A percentile compares a stretch with the other conserved stretches of the same genome.
phyloP scores from a whole-genome alignment of 2,888 invertebrate species.

The Dolichomitus sp. region DNA sequence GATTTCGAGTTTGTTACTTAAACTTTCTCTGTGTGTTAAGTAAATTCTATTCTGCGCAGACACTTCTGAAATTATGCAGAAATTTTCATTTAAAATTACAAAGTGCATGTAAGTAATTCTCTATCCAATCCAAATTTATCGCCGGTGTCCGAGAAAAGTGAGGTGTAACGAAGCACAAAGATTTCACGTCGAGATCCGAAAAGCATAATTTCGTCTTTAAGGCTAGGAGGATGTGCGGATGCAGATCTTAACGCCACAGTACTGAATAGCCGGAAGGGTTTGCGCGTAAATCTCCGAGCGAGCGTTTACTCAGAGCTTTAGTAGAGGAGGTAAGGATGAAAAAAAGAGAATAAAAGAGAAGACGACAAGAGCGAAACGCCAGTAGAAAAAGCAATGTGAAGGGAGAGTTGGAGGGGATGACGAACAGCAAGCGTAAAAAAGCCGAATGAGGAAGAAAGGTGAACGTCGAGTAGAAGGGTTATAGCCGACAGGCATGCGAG shows the following conservation, averaged over 20 bases:
- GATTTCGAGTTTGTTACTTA: background rate
- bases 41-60: background rate
- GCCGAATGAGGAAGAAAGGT: constrained; percentile 63
- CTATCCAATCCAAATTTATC: background rate
- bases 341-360: constrained; percentile 32
- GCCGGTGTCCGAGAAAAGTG: background rate
- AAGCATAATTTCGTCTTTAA: constrained; percentile 62
- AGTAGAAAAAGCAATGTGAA: constrained; percentile 67
- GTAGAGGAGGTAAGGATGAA: constrained; percentile 38
- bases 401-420: constrained; percentile 47
- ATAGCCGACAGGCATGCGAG: constrained; percentile 64
- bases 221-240: constrained; percentile 28
- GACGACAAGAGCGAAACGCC: constrained; percentile 47
- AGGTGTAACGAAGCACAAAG: constrained; percentile 16
- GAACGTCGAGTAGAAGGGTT: constrained; percentile 61
- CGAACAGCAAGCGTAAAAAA: constrained; percentile 52
- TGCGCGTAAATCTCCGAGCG: constrained; percentile 64
- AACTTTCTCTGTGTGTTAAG: background rate
- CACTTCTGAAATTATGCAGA: background rate
- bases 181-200: constrained; percentile 48
- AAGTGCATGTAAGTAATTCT: background rate
- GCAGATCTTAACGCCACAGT: constrained; percentile 63
- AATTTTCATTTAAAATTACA: background rate
- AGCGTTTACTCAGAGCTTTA: constrained; percentile 63
- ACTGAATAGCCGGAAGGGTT: constrained; percentile 67